Base-by-base conservation (phyloP, 1,140 invertebrate genomes). In the Drosophila tani region DNA sequence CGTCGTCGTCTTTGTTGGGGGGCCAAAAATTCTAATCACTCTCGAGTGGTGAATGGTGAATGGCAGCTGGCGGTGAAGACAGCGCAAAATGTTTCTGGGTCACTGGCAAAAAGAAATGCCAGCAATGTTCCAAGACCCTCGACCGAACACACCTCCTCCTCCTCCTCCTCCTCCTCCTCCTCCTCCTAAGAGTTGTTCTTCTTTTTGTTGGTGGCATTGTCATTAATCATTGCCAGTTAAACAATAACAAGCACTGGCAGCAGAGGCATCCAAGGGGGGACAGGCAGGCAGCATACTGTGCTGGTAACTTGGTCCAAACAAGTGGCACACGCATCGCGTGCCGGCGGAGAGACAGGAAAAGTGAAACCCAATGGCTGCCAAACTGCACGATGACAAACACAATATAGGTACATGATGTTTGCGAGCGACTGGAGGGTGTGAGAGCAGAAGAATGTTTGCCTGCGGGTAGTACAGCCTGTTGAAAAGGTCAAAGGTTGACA, bases 221-320 rank as follows among this genome's bases (percentile, higher is more conserved):
- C 83, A 86, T 86, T 86, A 86, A 86, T 86, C 83, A 86, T 86
- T 82, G 78, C 82, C 82, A 79, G 82, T 85, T 85, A 84, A 84
- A 84, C 82, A 85, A 85, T 82, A 86, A 79, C 70, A 75, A 74
- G 70, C 46, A 51, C 50, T 43, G 43, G 46, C 77, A 79, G 43
- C 68, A 68, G 53, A 46, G 64, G 57, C 47, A 79, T 65, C 58
- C 66, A 29, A 14, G 51, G 32, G 32, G 17, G 17, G 7, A 27
- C 29, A 14, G 35, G 11, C 9, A 24, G 47, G 12, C 55, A 73
- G 50, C 45, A 71, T 19, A 69, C 64, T 73, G 49, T 53, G 73
- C 63, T 51, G 79, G 63, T 38, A 60, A 56, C 43, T 66, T 56
- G 68, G 71, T 57, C 60, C 58, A 81, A 81, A 84, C 76, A 84